Conservation (phyloP, 2,888 invertebrate species). For the Apamea sordens region DNA sequence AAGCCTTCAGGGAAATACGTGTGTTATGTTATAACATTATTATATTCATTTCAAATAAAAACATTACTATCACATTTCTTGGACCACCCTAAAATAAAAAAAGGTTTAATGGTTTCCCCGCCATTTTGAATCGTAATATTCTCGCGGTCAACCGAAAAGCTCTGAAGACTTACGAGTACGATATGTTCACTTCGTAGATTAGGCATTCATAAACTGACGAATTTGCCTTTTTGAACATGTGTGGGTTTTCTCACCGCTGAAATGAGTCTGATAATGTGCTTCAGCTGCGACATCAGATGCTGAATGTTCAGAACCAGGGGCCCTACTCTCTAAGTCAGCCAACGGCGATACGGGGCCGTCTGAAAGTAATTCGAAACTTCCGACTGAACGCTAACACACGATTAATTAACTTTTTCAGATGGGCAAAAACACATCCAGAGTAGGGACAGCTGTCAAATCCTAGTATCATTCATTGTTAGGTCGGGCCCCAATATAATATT, state of each 20-base stretch:
- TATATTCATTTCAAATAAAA: background rate
- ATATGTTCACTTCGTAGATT: background rate
- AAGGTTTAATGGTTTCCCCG: slow-evolving; percentile 6
- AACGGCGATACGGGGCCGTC: too few relatives aligned
- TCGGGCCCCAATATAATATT: too few relatives aligned
- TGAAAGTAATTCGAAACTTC: too few relatives aligned
- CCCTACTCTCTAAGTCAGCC: too few relatives aligned
- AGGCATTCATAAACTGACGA: background rate
- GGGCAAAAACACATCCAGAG: too few relatives aligned
- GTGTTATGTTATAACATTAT: too few relatives aligned
- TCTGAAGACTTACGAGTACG: background rate
- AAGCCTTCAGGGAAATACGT: too few relatives aligned
- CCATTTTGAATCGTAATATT: slow-evolving; percentile 21
- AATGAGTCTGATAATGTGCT: background rate
- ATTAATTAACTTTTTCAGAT: too few relatives aligned
- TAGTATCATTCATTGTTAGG: too few relatives aligned
- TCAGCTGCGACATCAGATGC: background rate
- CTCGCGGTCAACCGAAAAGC: background rate
- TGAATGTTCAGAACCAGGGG: background rate
- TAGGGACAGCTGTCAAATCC: too few relatives aligned
- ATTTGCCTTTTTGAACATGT: background rate
- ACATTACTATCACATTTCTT: background rate
- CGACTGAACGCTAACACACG: too few relatives aligned
- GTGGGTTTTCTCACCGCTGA: background rate
- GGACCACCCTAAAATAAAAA: background rate